Evolutionary conservation across 2,113 vertebrate genomes (phyloP).

Genomic region (Carassius carassius): DNA sequence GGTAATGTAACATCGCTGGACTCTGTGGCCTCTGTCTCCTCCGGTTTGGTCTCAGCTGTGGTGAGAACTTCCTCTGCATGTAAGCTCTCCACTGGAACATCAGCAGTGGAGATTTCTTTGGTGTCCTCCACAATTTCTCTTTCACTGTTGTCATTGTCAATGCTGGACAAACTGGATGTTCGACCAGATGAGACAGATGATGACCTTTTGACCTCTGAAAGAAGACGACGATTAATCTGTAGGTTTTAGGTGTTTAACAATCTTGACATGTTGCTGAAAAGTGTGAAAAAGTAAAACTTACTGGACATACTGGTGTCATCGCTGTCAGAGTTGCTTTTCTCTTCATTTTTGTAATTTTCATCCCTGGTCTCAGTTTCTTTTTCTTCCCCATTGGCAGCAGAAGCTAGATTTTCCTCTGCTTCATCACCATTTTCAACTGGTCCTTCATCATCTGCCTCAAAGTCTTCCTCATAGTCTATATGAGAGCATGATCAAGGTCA

Average conservation of each 20-base stretch:
- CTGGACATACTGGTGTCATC: constrained; percentile 74
- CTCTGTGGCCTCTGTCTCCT: constrained; percentile 44
- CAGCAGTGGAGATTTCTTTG: constrained; percentile 35
- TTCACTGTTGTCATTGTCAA: constrained; percentile 69
- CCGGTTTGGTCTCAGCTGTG: constrained; percentile 14
- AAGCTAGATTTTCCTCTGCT: constrained; percentile 67
- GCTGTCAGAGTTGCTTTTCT: constrained; percentile 63
- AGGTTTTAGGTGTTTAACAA: not conserved
- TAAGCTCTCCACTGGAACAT: constrained; percentile 43
- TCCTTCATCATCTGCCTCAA: constrained; percentile 86
- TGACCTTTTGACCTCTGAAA: constrained; percentile 65
- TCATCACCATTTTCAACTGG: constrained; percentile 67
- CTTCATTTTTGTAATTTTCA: constrained; percentile 55
- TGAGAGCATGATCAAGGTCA: constrained; percentile 40
- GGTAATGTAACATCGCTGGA: constrained; percentile 15
- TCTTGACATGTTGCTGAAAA: not conserved
- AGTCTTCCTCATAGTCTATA: constrained; percentile 91
- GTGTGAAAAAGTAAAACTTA: constrained; percentile 56
- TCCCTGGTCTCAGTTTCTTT: constrained; percentile 49
- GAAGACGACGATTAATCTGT: constrained; percentile 21
- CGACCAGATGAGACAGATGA: constrained; percentile 68
- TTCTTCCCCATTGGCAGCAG: constrained; percentile 65
- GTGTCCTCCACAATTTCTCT: constrained; percentile 38
- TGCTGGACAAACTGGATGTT: constrained; percentile 66
- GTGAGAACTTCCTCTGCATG: not conserved